These are phyloP conservation scores for Chionis minor DNA, from an alignment of 2,113 vertebrate species.

Conservation along the genomic window DNA sequence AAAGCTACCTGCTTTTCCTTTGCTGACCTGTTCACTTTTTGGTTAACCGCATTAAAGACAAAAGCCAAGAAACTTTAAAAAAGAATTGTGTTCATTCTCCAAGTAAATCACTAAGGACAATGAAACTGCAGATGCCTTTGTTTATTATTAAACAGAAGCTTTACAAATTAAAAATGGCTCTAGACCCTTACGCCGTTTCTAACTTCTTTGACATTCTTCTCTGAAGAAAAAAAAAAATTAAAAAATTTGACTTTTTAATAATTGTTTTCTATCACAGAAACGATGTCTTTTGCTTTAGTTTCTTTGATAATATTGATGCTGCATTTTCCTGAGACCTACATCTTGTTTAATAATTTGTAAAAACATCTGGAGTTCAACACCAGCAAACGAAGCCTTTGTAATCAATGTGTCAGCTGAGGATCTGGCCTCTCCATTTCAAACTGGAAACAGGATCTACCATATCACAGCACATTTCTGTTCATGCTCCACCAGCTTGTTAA, in stretches of 20 bases:
- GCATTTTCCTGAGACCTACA: neutral
- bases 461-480: neutral
- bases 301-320: neutral
- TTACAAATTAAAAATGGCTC: neutral
- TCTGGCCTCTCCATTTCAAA: neutral
- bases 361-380: neutral
- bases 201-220: neutral
- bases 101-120: neutral
- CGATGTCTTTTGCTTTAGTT: neutral
- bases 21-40: neutral
- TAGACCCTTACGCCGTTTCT: neutral
- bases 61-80: neutral
- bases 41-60: neutral
- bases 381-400: neutral
- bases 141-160: neutral
- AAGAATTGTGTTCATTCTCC: neutral
- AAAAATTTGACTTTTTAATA: neutral
- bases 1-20: neutral
- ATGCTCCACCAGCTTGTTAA: neutral
- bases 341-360: neutral
- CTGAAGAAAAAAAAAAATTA: neutral
- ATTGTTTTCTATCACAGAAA: neutral
- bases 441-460: neutral
- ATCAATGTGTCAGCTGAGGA: neutral
- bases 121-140: neutral